Conservation (phyloP, 2,888 invertebrate genomes). For the Trissonchulus sp. region DNA sequence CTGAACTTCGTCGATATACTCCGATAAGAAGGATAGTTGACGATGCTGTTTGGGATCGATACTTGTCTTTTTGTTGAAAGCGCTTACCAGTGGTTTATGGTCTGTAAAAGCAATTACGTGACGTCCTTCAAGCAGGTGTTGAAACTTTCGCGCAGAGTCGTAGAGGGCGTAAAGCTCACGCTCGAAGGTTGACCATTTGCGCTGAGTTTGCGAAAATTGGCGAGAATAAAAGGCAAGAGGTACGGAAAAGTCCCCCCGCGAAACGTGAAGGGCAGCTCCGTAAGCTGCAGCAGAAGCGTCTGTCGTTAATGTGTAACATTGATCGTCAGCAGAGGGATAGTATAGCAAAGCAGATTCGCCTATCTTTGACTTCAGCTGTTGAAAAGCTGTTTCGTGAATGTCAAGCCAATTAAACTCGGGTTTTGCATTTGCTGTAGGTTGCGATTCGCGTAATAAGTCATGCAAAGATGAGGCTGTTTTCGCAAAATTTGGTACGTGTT, state of each 20-base stretch:
- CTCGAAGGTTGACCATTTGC: neutral
- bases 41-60: neutral
- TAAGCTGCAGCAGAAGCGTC: neutral
- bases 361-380: neutral
- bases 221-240: neutral
- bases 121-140: neutral
- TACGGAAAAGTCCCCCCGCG: neutral
- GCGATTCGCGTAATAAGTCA: neutral
- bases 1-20: neutral
- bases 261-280: neutral
- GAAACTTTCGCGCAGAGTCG: neutral
- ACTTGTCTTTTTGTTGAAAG: neutral
- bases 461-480: neutral
- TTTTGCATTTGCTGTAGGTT: neutral
- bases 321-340: neutral
- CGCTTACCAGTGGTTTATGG: neutral
- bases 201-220: neutral
- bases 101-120: neutral
- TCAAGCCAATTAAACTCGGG: neutral
- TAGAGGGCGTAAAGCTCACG: neutral
- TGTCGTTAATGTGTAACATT: neutral
- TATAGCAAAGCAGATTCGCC: neutral
- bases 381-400: neutral
- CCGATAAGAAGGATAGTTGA: neutral
- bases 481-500: neutral